phyloP scores from a whole-genome alignment of 2,113 vertebrate species.

The Grammomys dolichurus region DNA sequence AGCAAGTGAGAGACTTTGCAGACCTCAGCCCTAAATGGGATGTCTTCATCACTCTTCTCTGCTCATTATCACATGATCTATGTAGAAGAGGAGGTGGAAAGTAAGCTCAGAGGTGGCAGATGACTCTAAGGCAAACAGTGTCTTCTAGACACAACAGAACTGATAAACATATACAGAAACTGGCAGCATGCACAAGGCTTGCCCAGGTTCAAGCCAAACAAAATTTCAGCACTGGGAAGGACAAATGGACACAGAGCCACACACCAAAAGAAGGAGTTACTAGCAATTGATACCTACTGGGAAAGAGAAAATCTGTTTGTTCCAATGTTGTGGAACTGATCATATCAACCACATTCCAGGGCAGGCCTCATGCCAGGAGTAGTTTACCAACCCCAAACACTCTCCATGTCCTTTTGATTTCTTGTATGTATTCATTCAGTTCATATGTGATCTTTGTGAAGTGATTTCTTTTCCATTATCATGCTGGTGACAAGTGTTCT shows the following conservation, averaged over 20 bases:
- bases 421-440: neutral
- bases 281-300: neutral
- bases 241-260: neutral
- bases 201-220: neutral
- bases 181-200: neutral
- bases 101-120: neutral
- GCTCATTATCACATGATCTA: neutral
- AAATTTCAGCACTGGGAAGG: neutral
- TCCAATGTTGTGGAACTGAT: neutral
- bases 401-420: neutral
- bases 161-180: neutral
- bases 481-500: neutral
- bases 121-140: neutral
- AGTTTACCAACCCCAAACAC: neutral
- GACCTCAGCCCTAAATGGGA: neutral
- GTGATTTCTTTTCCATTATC: conserved; percentile 20
- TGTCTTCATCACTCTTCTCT: neutral
- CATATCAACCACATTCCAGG: neutral
- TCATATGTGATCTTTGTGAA: neutral
- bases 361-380: neutral
- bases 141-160: neutral
- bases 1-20: neutral
- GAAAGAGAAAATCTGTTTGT: neutral
- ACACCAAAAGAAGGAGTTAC: neutral
- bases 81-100: neutral